Evolutionary conservation across 2,797 vertebrate genomes (phyloP), one percentile per base, ranked within the genome.

Genomic region (Melopsittacus undulatus): DNA sequence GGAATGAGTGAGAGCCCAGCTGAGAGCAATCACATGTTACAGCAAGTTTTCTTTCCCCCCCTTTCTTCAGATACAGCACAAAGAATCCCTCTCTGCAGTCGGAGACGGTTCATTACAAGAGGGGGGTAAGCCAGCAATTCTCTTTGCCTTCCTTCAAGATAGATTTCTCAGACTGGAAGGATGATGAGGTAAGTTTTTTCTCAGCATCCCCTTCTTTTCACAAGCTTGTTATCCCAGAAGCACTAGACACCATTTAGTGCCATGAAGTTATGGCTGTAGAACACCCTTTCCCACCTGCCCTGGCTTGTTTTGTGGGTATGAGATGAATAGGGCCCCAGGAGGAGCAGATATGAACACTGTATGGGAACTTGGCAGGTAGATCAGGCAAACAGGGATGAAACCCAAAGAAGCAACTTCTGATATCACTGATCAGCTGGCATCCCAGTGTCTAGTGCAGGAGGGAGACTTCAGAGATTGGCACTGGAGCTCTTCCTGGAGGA

Each of bases 71-170:
- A 92, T 99, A 99, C 97, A 99, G 98, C 96, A 98, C 99, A 64
- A 99, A 98, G 97, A 98, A 98, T 94, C 98, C 99, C 17, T 96
- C 97, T 4, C 95, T 99, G 98, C 98, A 98, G 63, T 99, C 99
- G 0, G 99, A 99, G 97, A 99, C 99, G 0, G 98, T 99, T 30
- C 99, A 99, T 96, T 99, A 99, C 96, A 99, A 99, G 96, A 98
- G 99, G 73, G 99, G 99, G 14, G 99, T 99, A 81, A 99, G 98
- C 98, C 99, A 99, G 96, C 99, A 99, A 83, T 99, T 99, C 98
- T 99, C 99, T 43, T 98, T 99, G 98, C 98, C 99, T 0, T 99
- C 99, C 81, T 99, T 99, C 98, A 99, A 99, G 98, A 99, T 99
- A 7, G 98, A 99, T 97, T 99, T 99, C 97, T 98, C 98, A 2